Evolutionary conservation across 2,113 vertebrate genomes (phyloP), one percentile per base, ranked within the genome.

Genomic region (Indicator maculatus): DNA sequence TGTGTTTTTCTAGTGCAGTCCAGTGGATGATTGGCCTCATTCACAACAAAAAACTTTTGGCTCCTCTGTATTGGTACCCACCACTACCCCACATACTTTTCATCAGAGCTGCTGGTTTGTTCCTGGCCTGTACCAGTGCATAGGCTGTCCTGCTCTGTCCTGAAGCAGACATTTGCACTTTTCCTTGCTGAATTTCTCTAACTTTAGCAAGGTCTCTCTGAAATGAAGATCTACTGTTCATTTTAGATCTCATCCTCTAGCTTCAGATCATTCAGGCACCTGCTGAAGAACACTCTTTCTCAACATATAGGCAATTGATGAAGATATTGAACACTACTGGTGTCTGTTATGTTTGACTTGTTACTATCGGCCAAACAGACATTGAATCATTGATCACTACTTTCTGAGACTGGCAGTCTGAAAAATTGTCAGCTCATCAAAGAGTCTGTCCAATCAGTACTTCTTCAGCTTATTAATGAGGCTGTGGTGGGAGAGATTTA

Each of bases 321-420:
- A 76, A 21, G 19, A 28, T 88, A 93, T 73, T 90, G 90, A 95
- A n/a, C 30, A n/a, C 19, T 67, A 86, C 90, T 88, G 88, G 91
- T 56, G 45, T 33, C 75, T 95, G 90, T 93, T 85, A 59, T 70
- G 82, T 69, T 73, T 28, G 52, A 83, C 64, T 80, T 76, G n/a
- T 96, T 96, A 86, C 67, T 52, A 70, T 30, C 71, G 89, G 67
- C 67, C 95, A 91, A 96, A 89, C 6, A 80, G 75, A n/a, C 36
- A 5, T 38, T 1, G 2, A 83, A 39, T 20, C 78, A 95, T 94
- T 59, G 90, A 88, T 86, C 72, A 41, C 9, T 69, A 21, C 20
- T 61, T 1, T 0, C 8, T 30, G 36, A 84, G 41, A 86, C 14
- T 41, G 71, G 16, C 12, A 9, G 8, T 33, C 58, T 84, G 70